Percentiles rank a stretch among this genome's conserved stretches.
These are phyloP conservation scores for Neoniphon sammara DNA, from an alignment of 2,797 vertebrate species.

Conservation along the genomic window DNA sequence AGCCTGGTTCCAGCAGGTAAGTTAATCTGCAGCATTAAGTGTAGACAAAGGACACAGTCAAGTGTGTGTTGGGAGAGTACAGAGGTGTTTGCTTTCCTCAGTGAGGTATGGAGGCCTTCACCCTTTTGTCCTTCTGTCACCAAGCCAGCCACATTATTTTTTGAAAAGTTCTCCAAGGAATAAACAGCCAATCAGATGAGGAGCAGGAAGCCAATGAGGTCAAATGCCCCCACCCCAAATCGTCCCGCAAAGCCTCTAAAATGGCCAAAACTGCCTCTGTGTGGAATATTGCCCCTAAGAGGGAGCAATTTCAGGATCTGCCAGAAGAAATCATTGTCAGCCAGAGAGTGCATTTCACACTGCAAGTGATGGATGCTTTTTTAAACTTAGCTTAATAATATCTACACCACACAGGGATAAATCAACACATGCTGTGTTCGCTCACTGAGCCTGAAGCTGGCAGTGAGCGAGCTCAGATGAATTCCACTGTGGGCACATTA, in stretches of 20 bases:
- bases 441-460: constrained; percentile 14
- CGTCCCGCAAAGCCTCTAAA: neutral
- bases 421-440: constrained; percentile 22
- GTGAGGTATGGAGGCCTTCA: neutral
- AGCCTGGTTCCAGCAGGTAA: constrained; percentile 27
- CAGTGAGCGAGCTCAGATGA: constrained; percentile 28
- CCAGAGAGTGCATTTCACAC: neutral
- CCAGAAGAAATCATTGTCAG: constrained; percentile 1
- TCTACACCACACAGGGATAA: constrained; percentile 1
- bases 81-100: neutral
- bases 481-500: constrained; percentile 26
- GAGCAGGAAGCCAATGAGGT: neutral
- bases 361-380: neutral
- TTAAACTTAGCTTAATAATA: constrained; percentile 1
- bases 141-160: neutral
- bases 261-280: neutral
- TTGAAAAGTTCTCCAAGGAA: neutral
- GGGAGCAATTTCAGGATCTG: neutral
- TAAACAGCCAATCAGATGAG: neutral
- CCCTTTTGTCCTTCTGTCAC: neutral
- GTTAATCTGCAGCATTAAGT: neutral
- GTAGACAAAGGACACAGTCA: constrained; percentile 24
- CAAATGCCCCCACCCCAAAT: neutral
- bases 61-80: neutral
- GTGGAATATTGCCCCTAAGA: neutral